These are phyloP conservation scores for Chrysogorgia sp. DNA, from an alignment of 92 coral and sea anemone genomes.

Conservation along the genomic window DNA sequence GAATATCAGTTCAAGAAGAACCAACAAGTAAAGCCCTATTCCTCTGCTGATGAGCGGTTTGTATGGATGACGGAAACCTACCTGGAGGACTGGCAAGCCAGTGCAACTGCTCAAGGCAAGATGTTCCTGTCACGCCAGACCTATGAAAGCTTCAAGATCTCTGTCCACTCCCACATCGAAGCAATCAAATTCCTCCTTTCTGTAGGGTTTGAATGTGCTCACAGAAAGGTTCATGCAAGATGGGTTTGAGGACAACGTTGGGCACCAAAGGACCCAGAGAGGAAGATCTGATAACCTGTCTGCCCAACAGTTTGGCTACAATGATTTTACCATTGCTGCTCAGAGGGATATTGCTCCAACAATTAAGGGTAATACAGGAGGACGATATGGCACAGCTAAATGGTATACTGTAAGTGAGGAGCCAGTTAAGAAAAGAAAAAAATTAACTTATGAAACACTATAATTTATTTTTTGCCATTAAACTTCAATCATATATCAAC, in stretches of 20 bases:
- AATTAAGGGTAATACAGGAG: slow-evolving; percentile 2
- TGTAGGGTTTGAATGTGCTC: slow-evolving; percentile 5
- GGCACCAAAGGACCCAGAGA: slow-evolving; percentile 13
- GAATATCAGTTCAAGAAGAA: too few relatives aligned
- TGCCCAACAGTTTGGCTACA: slow-evolving; percentile 11
- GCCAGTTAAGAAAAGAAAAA: slow-evolving; percentile 6
- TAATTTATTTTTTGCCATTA: too few relatives aligned
- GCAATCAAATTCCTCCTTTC: slow-evolving; percentile 12
- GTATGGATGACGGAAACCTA: too few relatives aligned
- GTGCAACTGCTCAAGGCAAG: too few relatives aligned
- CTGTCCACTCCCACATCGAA: not conserved
- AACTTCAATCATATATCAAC: too few relatives aligned
- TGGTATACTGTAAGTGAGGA: slow-evolving; percentile 9
- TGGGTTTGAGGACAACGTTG: slow-evolving; percentile 11
- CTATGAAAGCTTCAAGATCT: not conserved
- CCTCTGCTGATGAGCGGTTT: too few relatives aligned
- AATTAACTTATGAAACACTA: too few relatives aligned
- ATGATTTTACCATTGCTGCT: slow-evolving; percentile 33
- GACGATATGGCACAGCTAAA: slow-evolving; percentile 1
- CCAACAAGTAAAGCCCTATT: too few relatives aligned
- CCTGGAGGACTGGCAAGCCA: too few relatives aligned
- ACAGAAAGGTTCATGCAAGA: slow-evolving; percentile 12
- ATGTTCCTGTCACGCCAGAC: too few relatives aligned
- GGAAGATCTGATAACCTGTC: slow-evolving; percentile 8
- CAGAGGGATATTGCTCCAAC: slow-evolving; percentile 11